Evolutionary conservation across 2,888 invertebrate genomes (phyloP).

Genomic region (Cryptocephalus moraei): DNA sequence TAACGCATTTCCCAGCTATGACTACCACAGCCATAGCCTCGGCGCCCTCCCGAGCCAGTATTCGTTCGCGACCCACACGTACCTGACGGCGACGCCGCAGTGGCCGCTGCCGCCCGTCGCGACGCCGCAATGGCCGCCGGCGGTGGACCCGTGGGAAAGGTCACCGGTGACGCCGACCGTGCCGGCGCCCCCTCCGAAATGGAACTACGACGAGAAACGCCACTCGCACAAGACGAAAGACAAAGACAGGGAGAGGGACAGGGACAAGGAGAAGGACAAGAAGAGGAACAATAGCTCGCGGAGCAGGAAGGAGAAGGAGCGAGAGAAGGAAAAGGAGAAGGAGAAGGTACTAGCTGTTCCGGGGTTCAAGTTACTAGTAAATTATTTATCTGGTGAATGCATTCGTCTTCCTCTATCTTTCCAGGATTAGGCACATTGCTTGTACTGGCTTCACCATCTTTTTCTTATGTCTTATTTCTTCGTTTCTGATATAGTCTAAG

Average conservation of each 20-base stretch:
- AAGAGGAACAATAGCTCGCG: conserved; percentile 38
- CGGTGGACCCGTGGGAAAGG: conserved; percentile 15
- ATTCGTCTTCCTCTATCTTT: too few relatives aligned
- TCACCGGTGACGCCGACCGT: conserved; percentile 12
- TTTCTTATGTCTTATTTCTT: too few relatives aligned
- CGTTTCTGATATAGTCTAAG: too few relatives aligned
- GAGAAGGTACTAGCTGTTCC: conserved; percentile 10
- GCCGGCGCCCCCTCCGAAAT: conserved; percentile 13
- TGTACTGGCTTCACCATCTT: too few relatives aligned
- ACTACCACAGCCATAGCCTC: conserved; percentile 22
- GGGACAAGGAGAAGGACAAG: conserved; percentile 27
- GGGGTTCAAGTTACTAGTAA: too few relatives aligned
- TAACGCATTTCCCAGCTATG: conserved; percentile 21
- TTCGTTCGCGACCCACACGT: conserved; percentile 25
- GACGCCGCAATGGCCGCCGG: conserved; percentile 16
- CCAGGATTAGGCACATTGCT: too few relatives aligned
- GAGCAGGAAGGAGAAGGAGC: conserved; percentile 22
- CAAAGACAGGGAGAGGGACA: conserved; percentile 9
- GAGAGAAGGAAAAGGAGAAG: conserved; percentile 20
- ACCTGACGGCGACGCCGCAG: conserved; percentile 11
- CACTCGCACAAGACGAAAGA: conserved; percentile 11
- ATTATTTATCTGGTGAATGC: too few relatives aligned
- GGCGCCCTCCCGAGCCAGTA: conserved; percentile 22
- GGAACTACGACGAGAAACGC: conserved; percentile 10
- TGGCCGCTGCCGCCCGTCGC: conserved; percentile 15